Base-by-base conservation (phyloP, 2,113 vertebrate genomes). In the Morone saxatilis region DNA sequence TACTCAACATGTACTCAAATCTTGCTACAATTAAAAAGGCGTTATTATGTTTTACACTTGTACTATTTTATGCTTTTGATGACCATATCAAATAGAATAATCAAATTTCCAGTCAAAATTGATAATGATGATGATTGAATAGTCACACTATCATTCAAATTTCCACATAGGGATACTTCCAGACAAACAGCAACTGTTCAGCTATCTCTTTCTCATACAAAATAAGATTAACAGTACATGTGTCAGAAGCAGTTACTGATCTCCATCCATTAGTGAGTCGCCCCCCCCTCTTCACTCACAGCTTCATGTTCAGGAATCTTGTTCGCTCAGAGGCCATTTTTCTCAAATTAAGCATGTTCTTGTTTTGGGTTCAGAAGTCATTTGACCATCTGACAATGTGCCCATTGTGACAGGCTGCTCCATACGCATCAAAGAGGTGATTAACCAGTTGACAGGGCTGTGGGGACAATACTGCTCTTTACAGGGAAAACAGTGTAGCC, bases 361-460 rank as follows among this genome's bases (percentile, higher is more conserved):
- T 91, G 88, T 91, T 91, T 88, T 70, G 93, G 88, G 94, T 91
- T 95, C 94, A 95, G 91, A 94, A 94, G 95, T 95, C 92, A 90
- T 88, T 93, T 77, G 81, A 85, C 84, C 67, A 41, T 61, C 71
- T 66, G 85, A 96, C 95, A 96, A 96, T 94, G 94, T 84, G 78
- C 12, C 79, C 92, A 93, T 95, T 96, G 94, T 96, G 87, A 84
- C 86, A 77, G 63, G 67, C 90, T 61, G 93, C 91, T 91, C 76
- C 93, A 89, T 89, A 90, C 82, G 94, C 93, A 96, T 96, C 94
- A 95, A 95, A 95, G 94, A 94, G 60, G 92, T 93, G 94, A 95
- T 95, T 95, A 95, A 95, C 93, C 93, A 94, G 93, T 94, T 92
- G 94, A 94, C 94, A 91, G 91, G 88, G 85, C 92, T 85, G 76